Conservation (phyloP, 2,888 invertebrate species). For the Iphiclides podalirius region DNA sequence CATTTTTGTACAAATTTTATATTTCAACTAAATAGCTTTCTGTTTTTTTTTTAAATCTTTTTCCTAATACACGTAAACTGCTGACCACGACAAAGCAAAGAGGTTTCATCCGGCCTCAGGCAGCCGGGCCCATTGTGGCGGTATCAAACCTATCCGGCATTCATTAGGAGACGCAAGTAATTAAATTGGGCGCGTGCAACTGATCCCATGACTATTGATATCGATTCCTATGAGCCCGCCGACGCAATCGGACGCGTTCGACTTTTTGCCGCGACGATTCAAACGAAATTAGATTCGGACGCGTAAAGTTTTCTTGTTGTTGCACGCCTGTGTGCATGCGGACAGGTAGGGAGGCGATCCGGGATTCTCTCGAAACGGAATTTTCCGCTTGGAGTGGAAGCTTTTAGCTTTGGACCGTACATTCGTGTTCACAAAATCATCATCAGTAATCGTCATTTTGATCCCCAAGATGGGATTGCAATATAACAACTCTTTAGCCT, state of each 20-base stretch:
- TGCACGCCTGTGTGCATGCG: conserved; percentile 23
- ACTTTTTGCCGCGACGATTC: conserved; percentile 66
- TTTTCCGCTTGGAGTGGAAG: neutral
- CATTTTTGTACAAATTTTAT: too few relatives aligned
- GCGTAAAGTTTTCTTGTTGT: conserved; percentile 48
- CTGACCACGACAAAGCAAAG: neutral
- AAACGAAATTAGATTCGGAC: conserved; percentile 72
- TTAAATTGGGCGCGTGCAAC: conserved; percentile 60
- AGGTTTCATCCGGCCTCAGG: too few relatives aligned
- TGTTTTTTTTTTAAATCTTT: too few relatives aligned
- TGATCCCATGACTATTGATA: conserved; percentile 68
- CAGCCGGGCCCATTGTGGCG: neutral
- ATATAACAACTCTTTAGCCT: too few relatives aligned
- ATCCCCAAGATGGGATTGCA: too few relatives aligned
- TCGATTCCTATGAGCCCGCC: conserved; percentile 56
- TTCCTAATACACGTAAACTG: too few relatives aligned
- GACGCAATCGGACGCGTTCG: conserved; percentile 64
- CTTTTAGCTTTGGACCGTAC: too few relatives aligned
- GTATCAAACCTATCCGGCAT: neutral
- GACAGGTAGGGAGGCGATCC: neutral
- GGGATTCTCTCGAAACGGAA: neutral
- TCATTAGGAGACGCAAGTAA: conserved; percentile 39
- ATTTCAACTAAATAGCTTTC: too few relatives aligned
- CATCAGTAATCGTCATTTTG: neutral
- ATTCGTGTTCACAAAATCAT: too few relatives aligned